Conservation (phyloP, 2,888 invertebrate genomes). For the Globia sparganii region DNA sequence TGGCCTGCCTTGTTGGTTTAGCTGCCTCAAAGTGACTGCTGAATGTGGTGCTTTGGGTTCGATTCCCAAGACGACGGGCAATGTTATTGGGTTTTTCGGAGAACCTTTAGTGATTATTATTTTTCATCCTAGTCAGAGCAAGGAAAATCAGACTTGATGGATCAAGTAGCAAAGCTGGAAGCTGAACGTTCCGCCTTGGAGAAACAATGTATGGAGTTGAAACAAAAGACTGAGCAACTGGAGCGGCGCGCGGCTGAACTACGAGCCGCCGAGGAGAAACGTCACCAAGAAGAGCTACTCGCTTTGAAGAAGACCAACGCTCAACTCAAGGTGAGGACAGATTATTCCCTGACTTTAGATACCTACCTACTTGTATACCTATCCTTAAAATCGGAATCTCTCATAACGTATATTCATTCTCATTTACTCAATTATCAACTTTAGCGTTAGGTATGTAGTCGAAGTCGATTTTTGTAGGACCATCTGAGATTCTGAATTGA, state of each 20-base stretch:
- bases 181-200: constrained; percentile 92
- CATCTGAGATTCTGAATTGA: neutral
- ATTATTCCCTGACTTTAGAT: neutral
- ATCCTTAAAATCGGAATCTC: neutral
- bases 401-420: neutral
- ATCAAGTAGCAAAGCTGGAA: constrained; percentile 93
- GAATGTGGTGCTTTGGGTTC: neutral
- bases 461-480: neutral
- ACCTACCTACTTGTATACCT: neutral
- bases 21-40: neutral
- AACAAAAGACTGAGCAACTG: constrained; percentile 93
- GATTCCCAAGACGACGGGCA: neutral
- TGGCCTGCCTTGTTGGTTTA: neutral
- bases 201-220: constrained; percentile 90
- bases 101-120: neutral
- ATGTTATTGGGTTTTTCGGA: neutral
- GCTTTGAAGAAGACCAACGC: constrained; percentile 98
- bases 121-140: constrained; percentile 92
- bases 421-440: neutral
- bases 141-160: constrained; percentile 95
- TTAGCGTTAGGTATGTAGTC: neutral
- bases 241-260: constrained; percentile 95
- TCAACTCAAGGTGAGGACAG: constrained; percentile 93
- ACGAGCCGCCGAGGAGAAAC: constrained; percentile 96
- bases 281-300: constrained; percentile 97